phyloP scores from a whole-genome alignment of 2,797 vertebrate genomes.

The Setipinna tenuifilis region DNA sequence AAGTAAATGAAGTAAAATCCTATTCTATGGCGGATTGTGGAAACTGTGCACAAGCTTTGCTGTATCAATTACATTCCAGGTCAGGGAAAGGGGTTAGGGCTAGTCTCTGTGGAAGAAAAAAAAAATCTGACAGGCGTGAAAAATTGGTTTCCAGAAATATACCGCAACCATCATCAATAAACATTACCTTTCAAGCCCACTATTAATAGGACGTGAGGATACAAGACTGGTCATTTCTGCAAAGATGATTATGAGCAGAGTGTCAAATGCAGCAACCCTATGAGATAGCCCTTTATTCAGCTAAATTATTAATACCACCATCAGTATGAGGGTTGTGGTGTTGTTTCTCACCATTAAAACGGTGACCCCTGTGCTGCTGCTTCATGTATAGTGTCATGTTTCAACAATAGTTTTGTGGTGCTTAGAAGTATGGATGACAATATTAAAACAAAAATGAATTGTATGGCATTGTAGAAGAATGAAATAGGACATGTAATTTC shows the following conservation, averaged over 20 bases:
- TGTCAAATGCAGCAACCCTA: not conserved
- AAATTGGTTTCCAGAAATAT: constrained; percentile 16
- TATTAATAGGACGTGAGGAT: not conserved
- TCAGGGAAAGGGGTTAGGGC: not conserved
- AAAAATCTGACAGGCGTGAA: not conserved
- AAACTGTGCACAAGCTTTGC: not conserved
- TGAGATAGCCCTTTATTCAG: not conserved
- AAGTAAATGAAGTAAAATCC: not conserved
- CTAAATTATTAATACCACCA: not conserved
- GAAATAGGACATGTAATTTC: not conserved
- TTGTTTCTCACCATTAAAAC: not conserved
- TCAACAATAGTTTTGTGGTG: not conserved
- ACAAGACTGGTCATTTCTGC: not conserved
- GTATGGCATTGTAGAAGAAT: not conserved
- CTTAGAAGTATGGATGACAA: not conserved
- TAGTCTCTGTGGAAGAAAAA: not conserved
- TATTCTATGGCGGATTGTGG: not conserved
- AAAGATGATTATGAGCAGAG: not conserved
- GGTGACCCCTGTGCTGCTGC: not conserved
- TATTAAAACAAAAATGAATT: not conserved
- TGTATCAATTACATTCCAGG: not conserved
- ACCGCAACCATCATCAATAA: not conserved
- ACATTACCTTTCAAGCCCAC: constrained; percentile 2
- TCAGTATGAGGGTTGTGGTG: not conserved
- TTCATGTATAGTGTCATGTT: not conserved